Percentiles rank a stretch among this genome's conserved stretches.
Conservation (phyloP, 1,140 invertebrate species). For the Formica selysi region DNA sequence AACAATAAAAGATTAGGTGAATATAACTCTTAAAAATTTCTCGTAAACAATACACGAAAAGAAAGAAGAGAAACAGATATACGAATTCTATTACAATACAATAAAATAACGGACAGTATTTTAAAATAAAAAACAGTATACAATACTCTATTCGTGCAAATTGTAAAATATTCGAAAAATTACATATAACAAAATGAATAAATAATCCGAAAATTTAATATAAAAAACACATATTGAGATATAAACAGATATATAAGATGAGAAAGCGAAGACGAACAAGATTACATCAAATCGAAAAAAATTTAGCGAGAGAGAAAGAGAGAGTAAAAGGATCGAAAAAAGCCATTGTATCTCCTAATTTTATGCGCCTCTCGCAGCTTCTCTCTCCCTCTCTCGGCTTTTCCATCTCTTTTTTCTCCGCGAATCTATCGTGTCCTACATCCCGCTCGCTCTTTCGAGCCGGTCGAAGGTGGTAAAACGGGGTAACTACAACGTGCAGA, state of each 20-base stretch:
- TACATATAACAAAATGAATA: neutral
- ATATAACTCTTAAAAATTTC: neutral
- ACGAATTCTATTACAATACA: neutral
- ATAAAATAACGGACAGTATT: neutral
- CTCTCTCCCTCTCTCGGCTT: neutral
- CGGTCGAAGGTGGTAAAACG: slow-evolving; percentile 52
- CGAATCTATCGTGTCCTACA: slow-evolving; percentile 18
- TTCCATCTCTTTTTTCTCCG: slow-evolving; percentile 36
- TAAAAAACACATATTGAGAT: neutral
- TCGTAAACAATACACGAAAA: neutral
- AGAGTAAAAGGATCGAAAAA: slow-evolving; percentile 2
- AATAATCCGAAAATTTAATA: neutral
- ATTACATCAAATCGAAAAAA: neutral
- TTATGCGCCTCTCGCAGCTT: too few species aligned
- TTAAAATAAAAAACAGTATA: neutral
- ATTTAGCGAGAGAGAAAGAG: too few species aligned
- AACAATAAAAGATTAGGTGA: neutral
- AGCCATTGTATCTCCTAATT: neutral
- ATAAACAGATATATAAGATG: neutral
- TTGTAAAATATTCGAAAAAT: neutral
- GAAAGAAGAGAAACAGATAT: neutral
- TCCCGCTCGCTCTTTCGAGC: slow-evolving; percentile 28
- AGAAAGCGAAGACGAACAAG: neutral
- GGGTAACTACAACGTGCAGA: slow-evolving; percentile 40
- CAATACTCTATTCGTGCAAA: neutral